Conservation (phyloP, 2,888 invertebrate genomes). For the Agrilus mali region DNA sequence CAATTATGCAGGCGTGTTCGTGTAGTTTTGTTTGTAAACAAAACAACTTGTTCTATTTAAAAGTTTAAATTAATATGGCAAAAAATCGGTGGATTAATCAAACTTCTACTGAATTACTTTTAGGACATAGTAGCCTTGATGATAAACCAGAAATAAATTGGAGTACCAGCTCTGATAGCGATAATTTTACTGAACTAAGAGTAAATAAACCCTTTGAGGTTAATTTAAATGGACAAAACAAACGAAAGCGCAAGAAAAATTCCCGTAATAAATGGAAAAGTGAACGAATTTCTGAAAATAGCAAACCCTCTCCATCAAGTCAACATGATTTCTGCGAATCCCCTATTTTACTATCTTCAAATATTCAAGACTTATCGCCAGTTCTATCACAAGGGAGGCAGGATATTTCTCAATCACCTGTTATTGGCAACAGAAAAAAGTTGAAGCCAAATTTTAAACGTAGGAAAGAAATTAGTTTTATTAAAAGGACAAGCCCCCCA, state of each 20-base stretch:
- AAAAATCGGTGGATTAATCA: slow-evolving; percentile 14
- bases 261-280: too few species aligned
- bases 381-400: slow-evolving; percentile 7
- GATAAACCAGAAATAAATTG: slow-evolving; percentile 16
- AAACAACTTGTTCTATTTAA: too few species aligned
- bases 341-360: slow-evolving; percentile 14
- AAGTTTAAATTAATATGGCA: background rate
- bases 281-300: background rate
- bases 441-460: slow-evolving; percentile 10
- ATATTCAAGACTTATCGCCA: slow-evolving; percentile 16
- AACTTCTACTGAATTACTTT: slow-evolving; percentile 7
- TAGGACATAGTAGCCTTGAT: slow-evolving; percentile 6
- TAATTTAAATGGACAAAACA: background rate
- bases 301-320: slow-evolving; percentile 1
- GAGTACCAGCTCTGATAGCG: slow-evolving; percentile 17
- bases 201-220: slow-evolving; percentile 1
- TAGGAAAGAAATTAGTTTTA: slow-evolving; percentile 1
- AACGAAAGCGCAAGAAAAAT: too few species aligned
- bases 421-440: slow-evolving; percentile 13
- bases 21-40: too few species aligned
- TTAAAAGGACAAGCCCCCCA: background rate
- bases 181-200: background rate
- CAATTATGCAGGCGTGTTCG: too few species aligned
- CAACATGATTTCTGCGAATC: slow-evolving; percentile 10
- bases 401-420: slow-evolving; percentile 11